Evolutionary conservation across 2,797 vertebrate genomes (phyloP), one percentile per base, ranked within the genome.

Genomic region (Sarcoramphus papa): DNA sequence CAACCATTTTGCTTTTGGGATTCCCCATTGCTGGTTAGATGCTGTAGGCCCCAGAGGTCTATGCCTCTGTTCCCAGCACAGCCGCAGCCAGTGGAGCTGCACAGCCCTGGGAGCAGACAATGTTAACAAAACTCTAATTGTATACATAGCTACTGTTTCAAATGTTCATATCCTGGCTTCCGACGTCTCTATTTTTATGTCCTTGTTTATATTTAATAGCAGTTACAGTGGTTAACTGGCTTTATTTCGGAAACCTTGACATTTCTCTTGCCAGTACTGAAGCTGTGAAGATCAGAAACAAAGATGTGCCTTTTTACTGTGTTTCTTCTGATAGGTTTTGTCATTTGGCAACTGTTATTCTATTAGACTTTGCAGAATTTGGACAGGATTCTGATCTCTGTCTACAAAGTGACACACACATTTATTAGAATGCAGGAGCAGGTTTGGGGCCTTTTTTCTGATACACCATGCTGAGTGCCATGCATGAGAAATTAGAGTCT

Each of bases 281-380:
- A 12, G 10, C 92, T 92, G 57, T 85, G 85, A 95, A 89, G 86
- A 93, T 96, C 77, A 94, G 88, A 90, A 95, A 86, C 73, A 93
- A 81, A 95, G 81, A 92, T 27, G 28, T 90, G 79, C 37, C 68
- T 96, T 96, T 96, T 92, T 94, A 91, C n/a, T 94, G 50, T 85
- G 76, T 90, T 87, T 80, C 56, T 95, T 97, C 89, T 96, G 87
- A 97, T 96, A 88, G 85, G 57, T 87, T 91, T 88, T 96, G 95
- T 94, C 92, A 92, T 91, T 96, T 96, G 74, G 92, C 91, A 94
- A 93, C 95, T 97, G 93, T 91, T 94, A 54, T 96, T 91, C 75
- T 89, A 31, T 93, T 88, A 94, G 79, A 79, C 62, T 92, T 94
- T 45, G 67, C 86, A 86, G 94, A 97, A 88, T 94, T 85, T 90